Conservation (phyloP, 2,888 invertebrate genomes). For the Biston stratarius region DNA sequence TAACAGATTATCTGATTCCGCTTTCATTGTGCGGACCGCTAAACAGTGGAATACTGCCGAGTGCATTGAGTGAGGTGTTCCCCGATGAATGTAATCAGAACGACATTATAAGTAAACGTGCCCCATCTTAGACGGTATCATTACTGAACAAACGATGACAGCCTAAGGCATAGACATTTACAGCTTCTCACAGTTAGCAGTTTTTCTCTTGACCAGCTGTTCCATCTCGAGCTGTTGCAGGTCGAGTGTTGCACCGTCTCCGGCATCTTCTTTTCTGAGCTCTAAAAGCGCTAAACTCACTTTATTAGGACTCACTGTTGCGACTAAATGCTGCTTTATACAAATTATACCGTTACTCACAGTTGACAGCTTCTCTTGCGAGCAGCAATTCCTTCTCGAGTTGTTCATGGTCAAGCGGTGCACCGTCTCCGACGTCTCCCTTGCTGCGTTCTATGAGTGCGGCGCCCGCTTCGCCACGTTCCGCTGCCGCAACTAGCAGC, state of each 20-base stretch:
- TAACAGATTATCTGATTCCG: too few relatives aligned
- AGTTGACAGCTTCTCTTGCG: slow-evolving; percentile 91
- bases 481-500: slow-evolving; percentile 88
- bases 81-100: too few relatives aligned
- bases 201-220: not conserved
- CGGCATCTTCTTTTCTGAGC: not conserved
- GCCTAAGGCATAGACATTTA: not conserved
- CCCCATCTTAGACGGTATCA: too few relatives aligned
- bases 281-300: not conserved
- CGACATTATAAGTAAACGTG: too few relatives aligned
- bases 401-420: slow-evolving; percentile 85
- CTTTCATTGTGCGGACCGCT: too few relatives aligned
- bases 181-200: not conserved
- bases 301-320: not conserved
- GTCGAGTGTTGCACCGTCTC: not conserved
- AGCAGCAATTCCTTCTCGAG: slow-evolving; percentile 91
- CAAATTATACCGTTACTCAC: slow-evolving; percentile 60
- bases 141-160: too few relatives aligned
- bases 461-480: slow-evolving; percentile 84
- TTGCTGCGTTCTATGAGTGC: slow-evolving; percentile 85
- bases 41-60: too few relatives aligned
- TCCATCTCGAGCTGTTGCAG: not conserved
- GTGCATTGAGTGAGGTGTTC: too few relatives aligned
- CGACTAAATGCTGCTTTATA: too few relatives aligned
- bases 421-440: slow-evolving; percentile 78